Percentiles rank a stretch among this genome's conserved stretches.
These are phyloP conservation scores for Nemapogon koenigi DNA, from an alignment of 2,888 invertebrate genomes.

Conservation along the genomic window DNA sequence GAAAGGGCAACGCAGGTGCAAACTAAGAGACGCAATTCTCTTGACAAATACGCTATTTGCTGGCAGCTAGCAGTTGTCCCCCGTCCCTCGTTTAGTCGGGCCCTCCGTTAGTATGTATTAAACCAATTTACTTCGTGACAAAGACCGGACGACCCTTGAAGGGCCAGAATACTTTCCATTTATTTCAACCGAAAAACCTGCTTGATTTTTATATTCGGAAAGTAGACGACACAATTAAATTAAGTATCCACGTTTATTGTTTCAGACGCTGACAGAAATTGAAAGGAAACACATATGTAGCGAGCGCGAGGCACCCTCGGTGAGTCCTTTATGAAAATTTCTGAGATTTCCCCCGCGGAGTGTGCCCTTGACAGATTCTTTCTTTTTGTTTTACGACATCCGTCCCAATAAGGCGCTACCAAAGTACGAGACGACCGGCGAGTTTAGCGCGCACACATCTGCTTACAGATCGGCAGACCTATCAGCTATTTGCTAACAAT, in stretches of 20 bases:
- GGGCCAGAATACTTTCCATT: conserved; percentile 8
- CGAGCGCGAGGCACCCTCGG: conserved; percentile 6
- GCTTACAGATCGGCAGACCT: conserved; percentile 32
- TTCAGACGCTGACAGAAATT: conserved; percentile 5
- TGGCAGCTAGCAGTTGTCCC: conserved; percentile 7
- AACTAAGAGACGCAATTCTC: conserved; percentile 7
- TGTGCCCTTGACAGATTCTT: conserved; percentile 18
- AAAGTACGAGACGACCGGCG: conserved; percentile 30
- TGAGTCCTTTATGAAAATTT: conserved; percentile 9
- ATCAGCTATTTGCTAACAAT: too few relatives aligned
- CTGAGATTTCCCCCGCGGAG: conserved; percentile 7
- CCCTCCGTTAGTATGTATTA: conserved; percentile 7
- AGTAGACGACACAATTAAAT: conserved; percentile 7
- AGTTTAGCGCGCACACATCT: conserved; percentile 34
- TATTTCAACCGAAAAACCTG: conserved; percentile 9
- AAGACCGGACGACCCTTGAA: conserved; percentile 9
- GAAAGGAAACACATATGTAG: conserved; percentile 6
- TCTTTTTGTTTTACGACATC: conserved; percentile 41
- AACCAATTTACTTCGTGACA: conserved; percentile 9
- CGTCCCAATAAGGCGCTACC: conserved; percentile 23
- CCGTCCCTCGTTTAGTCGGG: conserved; percentile 8
- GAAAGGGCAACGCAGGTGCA: conserved; percentile 5
- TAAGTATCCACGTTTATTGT: conserved; percentile 6
- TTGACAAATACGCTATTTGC: conserved; percentile 6
- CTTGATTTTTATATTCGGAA: conserved; percentile 6